Base-by-base conservation (phyloP, 1,140 invertebrate genomes). In the Drosophila novamexicana region DNA sequence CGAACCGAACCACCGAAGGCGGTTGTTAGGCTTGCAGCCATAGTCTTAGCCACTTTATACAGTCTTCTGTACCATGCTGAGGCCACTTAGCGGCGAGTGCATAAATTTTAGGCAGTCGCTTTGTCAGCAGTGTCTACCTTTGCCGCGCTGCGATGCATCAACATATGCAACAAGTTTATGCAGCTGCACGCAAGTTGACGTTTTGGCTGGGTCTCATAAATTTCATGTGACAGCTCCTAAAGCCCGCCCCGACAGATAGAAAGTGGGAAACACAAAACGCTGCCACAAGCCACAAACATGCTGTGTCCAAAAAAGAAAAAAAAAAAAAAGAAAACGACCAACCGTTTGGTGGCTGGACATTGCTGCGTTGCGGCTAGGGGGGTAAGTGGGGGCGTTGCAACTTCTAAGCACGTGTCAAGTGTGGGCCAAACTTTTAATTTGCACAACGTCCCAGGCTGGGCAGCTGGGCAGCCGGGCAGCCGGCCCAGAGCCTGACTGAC, bases 381-480 rank as follows among this genome's bases (percentile, higher is more conserved):
- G 32, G 10, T 10, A 18, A 16, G 36, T 29, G 49, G 62, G 62
- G 62, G 39, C 58, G 52, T 42, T 53, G 72, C 75, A 72, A 52
- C 50, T 66, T 58, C 84, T 89, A 84, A 89, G 84, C 84, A 84
- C 84, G 84, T 84, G 84, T 89, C 84, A 89, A 89, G 84, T 79
- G 81, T 75, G 74, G 70, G 71, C 71, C 77, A 86, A 89, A 89
- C 80, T 81, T 88, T 89, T 89, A 89, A 89, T 89, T 89, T 89
- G 80, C 70, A 69, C 67, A 74, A 59, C 68, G 63, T 22, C 50
- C 12, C 47, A 40, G 47, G 5, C 39, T 3, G 7, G 18, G 44
- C 47, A 22, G 29, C 22, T 40, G 29, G 57, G 22, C 22, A 22
- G 2, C 22, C 4, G 8, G 18, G 44, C 47, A 29, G 29, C 29